phyloP scores from a whole-genome alignment of 2,888 invertebrate species.

The Hofmannophila pseudospretella region DNA sequence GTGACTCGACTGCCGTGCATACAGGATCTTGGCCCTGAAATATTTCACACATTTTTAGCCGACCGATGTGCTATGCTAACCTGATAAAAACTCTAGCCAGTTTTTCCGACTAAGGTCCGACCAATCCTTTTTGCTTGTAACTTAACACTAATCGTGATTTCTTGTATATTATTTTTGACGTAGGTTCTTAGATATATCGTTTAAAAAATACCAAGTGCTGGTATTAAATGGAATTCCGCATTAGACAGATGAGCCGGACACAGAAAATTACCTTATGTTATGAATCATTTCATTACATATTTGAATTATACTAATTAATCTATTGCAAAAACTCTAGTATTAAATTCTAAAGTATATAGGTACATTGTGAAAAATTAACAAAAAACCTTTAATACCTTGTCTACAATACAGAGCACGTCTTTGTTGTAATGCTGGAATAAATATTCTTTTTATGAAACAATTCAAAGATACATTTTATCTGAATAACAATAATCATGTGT shows the following conservation, averaged over 20 bases:
- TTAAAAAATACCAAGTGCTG: no score
- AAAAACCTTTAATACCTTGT: constrained; percentile 37
- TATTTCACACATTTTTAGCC: constrained; percentile 4
- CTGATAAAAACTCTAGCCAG: not conserved
- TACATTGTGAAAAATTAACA: not conserved
- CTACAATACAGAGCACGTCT: constrained; percentile 51
- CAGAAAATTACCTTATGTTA: not conserved
- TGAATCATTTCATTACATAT: not conserved
- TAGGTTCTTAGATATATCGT: not conserved
- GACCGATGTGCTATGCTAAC: not conserved
- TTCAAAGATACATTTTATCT: no score
- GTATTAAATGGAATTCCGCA: constrained; percentile 2
- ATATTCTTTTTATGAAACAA: no score
- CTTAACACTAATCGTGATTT: constrained; percentile 12
- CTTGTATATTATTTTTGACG: constrained; percentile 5
- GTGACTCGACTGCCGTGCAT: constrained; percentile 32
- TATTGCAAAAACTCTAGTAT: not conserved
- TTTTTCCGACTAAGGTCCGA: constrained; percentile 3
- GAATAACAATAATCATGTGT: no score
- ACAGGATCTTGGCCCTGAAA: constrained; percentile 45
- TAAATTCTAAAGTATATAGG: not conserved
- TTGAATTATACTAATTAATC: not conserved
- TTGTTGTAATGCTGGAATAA: constrained; percentile 60
- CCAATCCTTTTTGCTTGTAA: constrained; percentile 7
- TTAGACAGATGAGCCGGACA: constrained; percentile 1